These are phyloP conservation scores for Ips nitidus DNA, from an alignment of 1,140 invertebrate genomes.

Conservation along the genomic window DNA sequence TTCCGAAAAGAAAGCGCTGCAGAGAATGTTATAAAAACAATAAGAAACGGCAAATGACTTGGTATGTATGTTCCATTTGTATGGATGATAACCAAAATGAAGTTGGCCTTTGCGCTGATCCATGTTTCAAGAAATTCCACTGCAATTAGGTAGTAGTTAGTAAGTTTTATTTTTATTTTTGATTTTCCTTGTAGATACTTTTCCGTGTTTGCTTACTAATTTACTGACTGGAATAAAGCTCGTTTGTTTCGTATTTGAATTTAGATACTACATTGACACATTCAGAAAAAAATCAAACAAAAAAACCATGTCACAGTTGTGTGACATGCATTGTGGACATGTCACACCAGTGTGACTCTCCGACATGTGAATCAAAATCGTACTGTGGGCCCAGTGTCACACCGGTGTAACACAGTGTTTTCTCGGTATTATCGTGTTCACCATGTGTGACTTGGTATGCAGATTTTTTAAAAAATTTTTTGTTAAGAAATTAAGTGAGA, in stretches of 20 bases:
- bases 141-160: neutral
- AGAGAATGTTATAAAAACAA: neutral
- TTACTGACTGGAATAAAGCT: neutral
- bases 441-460: neutral
- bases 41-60: neutral
- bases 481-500: too few species aligned
- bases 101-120: neutral
- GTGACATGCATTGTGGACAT: neutral
- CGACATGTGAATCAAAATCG: neutral
- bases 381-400: neutral
- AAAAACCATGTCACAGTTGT: neutral
- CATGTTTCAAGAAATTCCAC: neutral
- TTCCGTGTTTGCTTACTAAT: neutral
- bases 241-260: neutral
- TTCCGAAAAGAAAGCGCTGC: neutral
- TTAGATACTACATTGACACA: neutral
- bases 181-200: neutral
- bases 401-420: neutral
- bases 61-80: conserved; percentile 1
- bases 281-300: neutral
- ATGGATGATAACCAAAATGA: neutral
- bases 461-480: too few species aligned
- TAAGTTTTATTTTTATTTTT: neutral
- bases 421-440: neutral
- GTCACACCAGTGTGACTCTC: too few species aligned